phyloP scores from a whole-genome alignment of 2,113 vertebrate genomes.

The Lichenostomus cassidix region DNA sequence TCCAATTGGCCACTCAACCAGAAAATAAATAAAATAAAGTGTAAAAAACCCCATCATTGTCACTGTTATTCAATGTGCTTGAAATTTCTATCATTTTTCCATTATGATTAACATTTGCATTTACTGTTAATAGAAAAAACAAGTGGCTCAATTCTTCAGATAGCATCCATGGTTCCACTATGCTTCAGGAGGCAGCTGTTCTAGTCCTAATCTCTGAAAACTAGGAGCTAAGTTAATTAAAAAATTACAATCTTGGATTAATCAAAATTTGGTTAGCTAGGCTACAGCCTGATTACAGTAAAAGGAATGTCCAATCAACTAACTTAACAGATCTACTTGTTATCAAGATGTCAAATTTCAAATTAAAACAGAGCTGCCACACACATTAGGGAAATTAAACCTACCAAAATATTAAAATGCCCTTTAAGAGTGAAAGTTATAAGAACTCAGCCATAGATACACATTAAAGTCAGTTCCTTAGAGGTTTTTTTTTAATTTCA shows the following conservation, averaged over 20 bases:
- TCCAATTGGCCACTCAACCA: not conserved
- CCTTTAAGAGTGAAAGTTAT: not conserved
- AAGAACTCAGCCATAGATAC: not conserved
- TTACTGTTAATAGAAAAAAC: not conserved
- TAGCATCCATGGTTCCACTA: not conserved
- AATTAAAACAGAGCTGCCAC: not conserved
- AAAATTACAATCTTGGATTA: not conserved
- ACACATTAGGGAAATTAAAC: not conserved
- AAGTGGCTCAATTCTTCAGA: not conserved
- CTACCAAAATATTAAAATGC: not conserved
- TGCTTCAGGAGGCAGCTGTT: not conserved
- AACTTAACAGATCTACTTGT: not conserved
- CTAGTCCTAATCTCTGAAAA: not conserved
- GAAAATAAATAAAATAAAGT: not conserved
- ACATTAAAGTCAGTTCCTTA: not conserved
- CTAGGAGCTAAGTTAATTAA: not conserved
- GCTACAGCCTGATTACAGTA: not conserved
- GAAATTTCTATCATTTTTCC: not conserved
- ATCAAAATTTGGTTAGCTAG: not conserved
- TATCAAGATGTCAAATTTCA: not conserved
- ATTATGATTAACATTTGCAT: not conserved
- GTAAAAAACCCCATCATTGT: not conserved
- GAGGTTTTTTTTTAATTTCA: not conserved
- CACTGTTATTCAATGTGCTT: not conserved
- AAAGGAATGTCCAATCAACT: not conserved